Evolutionary conservation across 2,888 invertebrate genomes (phyloP).

Genomic region (Phragmatobia fuliginosa): DNA sequence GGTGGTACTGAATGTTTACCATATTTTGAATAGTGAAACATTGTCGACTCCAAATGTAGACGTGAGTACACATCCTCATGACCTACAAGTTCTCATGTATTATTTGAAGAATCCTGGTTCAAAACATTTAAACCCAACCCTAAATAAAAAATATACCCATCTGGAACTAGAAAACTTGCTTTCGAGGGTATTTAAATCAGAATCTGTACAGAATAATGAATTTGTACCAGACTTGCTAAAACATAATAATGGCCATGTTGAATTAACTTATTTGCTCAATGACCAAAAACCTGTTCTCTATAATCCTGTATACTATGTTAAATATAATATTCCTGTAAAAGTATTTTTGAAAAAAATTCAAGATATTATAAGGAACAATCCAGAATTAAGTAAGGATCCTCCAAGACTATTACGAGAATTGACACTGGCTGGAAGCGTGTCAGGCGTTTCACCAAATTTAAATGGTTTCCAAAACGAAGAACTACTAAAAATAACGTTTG

Average conservation of each 20-base stretch:
- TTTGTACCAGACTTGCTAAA: background rate
- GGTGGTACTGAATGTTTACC: constrained; percentile 24
- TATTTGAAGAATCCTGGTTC: constrained; percentile 11
- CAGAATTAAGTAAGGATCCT: constrained; percentile 56
- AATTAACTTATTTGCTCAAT: constrained; percentile 70
- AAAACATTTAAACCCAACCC: background rate
- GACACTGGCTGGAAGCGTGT: constrained; percentile 56
- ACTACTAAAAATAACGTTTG: constrained; percentile 56
- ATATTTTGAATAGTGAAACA: constrained; percentile 19
- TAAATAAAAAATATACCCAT: background rate
- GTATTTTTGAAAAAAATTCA: constrained; percentile 57
- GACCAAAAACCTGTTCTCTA: constrained; percentile 59
- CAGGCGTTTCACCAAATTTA: constrained; percentile 62
- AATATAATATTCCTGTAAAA: constrained; percentile 68
- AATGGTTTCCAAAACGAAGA: constrained; percentile 58
- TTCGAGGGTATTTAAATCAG: constrained; percentile 9
- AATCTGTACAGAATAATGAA: constrained; percentile 7
- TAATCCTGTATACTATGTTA: constrained; percentile 69
- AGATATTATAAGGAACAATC: constrained; percentile 52
- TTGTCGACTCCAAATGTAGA: background rate
- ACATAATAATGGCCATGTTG: constrained; percentile 56
- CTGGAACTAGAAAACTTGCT: constrained; percentile 6
- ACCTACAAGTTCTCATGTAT: constrained; percentile 1
- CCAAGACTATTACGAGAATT: constrained; percentile 60
- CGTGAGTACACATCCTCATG: background rate